A percentile compares a stretch with the other conserved stretches of the same genome.
Evolutionary conservation across 2,113 vertebrate genomes (phyloP).

Genomic region (Oenanthe melanoleuca): DNA sequence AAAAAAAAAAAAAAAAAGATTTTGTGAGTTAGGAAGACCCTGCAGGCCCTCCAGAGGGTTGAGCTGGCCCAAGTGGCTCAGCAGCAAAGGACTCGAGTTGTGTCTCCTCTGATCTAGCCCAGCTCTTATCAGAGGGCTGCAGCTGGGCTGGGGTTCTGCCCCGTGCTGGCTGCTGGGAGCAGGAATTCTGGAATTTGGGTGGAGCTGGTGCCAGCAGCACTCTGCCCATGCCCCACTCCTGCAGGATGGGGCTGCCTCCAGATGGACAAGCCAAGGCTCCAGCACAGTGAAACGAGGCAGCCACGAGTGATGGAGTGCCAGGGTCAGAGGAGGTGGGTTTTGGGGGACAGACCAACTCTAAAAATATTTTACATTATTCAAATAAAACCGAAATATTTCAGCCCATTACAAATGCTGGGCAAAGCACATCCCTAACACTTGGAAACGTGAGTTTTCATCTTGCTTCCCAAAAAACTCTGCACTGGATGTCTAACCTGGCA

Average conservation of each 20-base stretch:
- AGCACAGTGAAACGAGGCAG: fast-evolving
- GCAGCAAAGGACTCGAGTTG: not conserved
- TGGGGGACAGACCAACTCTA: not conserved
- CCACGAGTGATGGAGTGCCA: fast-evolving
- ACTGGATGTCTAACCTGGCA: not conserved
- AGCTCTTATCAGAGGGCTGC: not conserved
- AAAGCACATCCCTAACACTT: not conserved
- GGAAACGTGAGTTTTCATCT: not conserved
- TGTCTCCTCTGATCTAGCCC: not conserved
- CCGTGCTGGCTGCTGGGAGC: fast-evolving
- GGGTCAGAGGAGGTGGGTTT: not conserved
- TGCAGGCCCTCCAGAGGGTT: fast-evolving
- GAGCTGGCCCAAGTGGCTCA: fast-evolving
- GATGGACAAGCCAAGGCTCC: not conserved
- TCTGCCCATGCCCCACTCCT: fast-evolving
- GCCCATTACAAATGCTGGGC: not conserved
- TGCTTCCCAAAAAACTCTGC: not conserved
- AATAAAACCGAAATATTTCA: not conserved
- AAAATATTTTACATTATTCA: not conserved
- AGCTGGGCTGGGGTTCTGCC: not conserved
- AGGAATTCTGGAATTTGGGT: not conserved
- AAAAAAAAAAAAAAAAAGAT: not conserved
- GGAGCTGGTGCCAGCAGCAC: not conserved
- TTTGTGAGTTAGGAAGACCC: not conserved
- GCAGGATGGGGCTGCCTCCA: not conserved